These are phyloP conservation scores for Plectropomus leopardus DNA, from an alignment of 2,113 vertebrate species.

Conservation along the genomic window DNA sequence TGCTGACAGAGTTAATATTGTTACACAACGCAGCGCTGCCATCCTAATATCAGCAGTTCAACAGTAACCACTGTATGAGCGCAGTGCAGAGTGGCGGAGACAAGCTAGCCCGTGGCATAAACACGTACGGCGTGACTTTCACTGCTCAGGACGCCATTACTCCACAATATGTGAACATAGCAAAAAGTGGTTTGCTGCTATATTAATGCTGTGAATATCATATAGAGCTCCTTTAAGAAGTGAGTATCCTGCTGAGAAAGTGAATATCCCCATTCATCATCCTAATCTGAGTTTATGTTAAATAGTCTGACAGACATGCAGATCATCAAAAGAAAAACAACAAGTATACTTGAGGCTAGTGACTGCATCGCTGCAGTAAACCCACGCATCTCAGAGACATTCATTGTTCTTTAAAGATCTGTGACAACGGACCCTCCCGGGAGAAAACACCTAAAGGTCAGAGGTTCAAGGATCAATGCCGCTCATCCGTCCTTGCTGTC, in stretches of 20 bases:
- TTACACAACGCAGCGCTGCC: too few species aligned
- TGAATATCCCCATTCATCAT: neutral
- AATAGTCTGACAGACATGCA: neutral
- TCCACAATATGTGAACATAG: too few species aligned
- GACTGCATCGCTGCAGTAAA: neutral
- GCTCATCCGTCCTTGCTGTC: constrained; percentile 87
- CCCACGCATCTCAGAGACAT: neutral
- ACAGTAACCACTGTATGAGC: too few species aligned
- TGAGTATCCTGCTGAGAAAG: neutral
- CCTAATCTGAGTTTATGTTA: neutral
- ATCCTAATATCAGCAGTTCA: too few species aligned
- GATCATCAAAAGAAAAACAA: neutral
- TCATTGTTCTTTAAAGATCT: neutral
- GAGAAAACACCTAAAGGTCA: constrained; percentile 28
- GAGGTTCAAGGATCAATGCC: neutral
- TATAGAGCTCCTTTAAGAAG: neutral
- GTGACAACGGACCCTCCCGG: neutral
- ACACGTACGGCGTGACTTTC: too few species aligned
- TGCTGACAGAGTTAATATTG: too few species aligned
- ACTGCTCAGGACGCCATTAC: too few species aligned
- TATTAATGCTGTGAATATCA: too few species aligned
- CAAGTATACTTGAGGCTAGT: neutral
- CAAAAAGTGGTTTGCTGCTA: too few species aligned
- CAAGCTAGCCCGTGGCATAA: too few species aligned
- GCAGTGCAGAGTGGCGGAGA: too few species aligned